Base-by-base conservation (phyloP, 2,888 invertebrate genomes). In the Hirtodrosophila trivittata region DNA sequence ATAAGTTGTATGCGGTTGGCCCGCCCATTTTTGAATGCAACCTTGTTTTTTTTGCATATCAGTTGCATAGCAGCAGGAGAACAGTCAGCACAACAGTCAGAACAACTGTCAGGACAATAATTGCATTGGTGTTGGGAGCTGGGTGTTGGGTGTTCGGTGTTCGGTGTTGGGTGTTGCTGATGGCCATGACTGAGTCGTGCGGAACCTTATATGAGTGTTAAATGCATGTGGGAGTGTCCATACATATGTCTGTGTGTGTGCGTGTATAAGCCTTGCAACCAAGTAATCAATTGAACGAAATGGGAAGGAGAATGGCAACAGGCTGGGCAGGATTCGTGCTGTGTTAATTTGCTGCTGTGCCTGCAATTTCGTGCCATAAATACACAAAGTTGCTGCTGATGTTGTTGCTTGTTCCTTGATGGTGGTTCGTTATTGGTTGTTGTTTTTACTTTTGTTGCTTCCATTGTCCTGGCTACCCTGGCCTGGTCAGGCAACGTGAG, bases 281-380 rank as follows among this genome's bases (percentile, higher is more conserved):
- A 72, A 67, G 66, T 72, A 70, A 75, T 75, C 72, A 70, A 75
- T 73, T 73, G 70, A 60, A 54, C 60, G 39, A 58, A 37, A 59
- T 47, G 65, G 54, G 50, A 33, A 32, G 38, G 38, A 41, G 51
- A 59, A 62, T 50, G 73, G 81, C 85, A 77, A 81, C 80, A 84
- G 77, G 75, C 75, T 67, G 59, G 35, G 57, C 68, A 66, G 75
- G 57, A 69, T 62, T 77, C 72, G 72, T 63, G 65, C 72, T 70
- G 82, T 84, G 80, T 84, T 84, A 80, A 80, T 80, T 80, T 84
- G 85, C 75, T 81, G 82, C 80, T 81, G 80, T 70, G 85, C 75
- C 75, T 66, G 85, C 80, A 80, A 80, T 80, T 84, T 75, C 63
- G 65, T 73, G 62, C 78, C 77, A 80, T 77, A 80, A 80, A 84